A percentile compares a stretch with the other conserved stretches of the same genome.
Conservation (phyloP, 1,140 invertebrate genomes). For the Akabosia matsudoensis region DNA sequence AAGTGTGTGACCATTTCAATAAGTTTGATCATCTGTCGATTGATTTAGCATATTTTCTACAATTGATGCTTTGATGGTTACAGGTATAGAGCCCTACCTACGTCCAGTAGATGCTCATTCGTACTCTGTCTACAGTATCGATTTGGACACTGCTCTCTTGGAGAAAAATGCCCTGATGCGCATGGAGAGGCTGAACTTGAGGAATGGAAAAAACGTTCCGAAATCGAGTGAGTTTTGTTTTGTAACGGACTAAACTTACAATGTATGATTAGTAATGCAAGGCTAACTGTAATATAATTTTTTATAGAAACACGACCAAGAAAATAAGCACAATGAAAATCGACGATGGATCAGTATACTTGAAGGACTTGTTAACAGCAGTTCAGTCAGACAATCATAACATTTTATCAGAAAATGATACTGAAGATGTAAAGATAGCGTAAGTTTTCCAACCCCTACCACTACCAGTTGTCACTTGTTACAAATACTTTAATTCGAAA, state of each 20-base stretch:
- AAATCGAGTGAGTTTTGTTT: conserved; percentile 59
- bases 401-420: not conserved
- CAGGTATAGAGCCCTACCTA: conserved; percentile 40
- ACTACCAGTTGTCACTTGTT: no score
- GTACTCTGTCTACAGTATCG: conserved; percentile 44
- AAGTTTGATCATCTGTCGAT: not conserved
- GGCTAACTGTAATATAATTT: conserved; percentile 2
- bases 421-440: not conserved
- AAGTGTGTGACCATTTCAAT: conserved; percentile 29
- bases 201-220: conserved; percentile 72
- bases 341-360: not conserved
- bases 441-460: not conserved
- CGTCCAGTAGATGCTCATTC: conserved; percentile 36
- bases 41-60: not conserved
- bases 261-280: no score
- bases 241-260: conserved; percentile 7
- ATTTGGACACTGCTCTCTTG: conserved; percentile 45
- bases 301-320: not conserved
- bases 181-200: conserved; percentile 68
- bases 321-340: not conserved
- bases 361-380: not conserved
- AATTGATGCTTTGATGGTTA: no score
- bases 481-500: no score
- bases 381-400: not conserved
- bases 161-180: conserved; percentile 52